Evolutionary conservation across 2,888 invertebrate species (phyloP).

Genomic region (Coelogynopora nodosa): DNA sequence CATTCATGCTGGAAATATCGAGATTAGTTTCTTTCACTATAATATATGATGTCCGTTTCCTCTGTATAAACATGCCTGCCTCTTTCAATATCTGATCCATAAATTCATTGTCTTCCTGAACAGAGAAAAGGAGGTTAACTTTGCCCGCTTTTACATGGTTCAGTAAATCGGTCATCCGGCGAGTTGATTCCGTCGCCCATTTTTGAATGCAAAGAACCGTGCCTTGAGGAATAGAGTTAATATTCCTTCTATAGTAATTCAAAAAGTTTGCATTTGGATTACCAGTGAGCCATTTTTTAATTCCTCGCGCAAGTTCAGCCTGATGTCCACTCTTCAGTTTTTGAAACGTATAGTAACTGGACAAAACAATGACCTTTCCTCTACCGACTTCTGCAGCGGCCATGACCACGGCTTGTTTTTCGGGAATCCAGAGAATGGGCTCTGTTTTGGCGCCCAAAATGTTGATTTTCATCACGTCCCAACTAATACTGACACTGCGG

Average conservation of each 20-base stretch:
- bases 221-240: not conserved
- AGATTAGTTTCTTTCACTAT: not conserved
- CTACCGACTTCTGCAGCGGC: not conserved
- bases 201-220: not conserved
- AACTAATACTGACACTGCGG: not conserved
- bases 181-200: not conserved
- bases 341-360: not conserved
- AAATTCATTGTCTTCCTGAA: not conserved
- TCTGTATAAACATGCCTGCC: not conserved
- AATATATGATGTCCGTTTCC: not conserved
- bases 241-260: not conserved
- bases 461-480: not conserved
- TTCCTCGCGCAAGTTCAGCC: not conserved
- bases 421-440: not conserved
- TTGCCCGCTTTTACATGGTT: not conserved
- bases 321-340: not conserved
- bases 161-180: not conserved
- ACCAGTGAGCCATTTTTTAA: not conserved
- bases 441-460: not conserved
- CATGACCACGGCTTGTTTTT: not conserved
- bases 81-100: not conserved
- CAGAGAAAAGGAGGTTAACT: not conserved
- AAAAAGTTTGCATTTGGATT: not conserved
- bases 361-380: not conserved
- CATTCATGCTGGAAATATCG: not conserved